Percentiles rank a stretch among this genome's conserved stretches.
Conservation (phyloP, 1,140 invertebrate species). For the Araneus ventricosus region DNA sequence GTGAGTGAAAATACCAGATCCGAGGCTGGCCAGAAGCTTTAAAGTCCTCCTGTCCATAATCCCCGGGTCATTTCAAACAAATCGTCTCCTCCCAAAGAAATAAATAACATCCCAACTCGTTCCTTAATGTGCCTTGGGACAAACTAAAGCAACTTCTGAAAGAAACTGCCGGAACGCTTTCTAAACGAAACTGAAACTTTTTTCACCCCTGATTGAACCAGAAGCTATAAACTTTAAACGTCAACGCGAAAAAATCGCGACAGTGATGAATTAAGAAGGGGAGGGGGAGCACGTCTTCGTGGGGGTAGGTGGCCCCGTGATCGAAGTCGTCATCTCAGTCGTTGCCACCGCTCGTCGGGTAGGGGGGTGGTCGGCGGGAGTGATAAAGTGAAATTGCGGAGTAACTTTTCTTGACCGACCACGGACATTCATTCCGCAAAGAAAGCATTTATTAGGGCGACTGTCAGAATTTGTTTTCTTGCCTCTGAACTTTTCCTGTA, state of each 20-base stretch:
- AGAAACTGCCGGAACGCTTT: neutral
- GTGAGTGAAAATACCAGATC: too few species aligned
- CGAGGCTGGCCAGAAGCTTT: too few species aligned
- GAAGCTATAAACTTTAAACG: constrained; percentile 50
- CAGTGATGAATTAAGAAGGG: constrained; percentile 52
- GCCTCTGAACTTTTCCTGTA: neutral
- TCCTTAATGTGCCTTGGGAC: neutral
- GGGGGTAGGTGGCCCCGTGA: neutral
- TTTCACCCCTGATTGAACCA: constrained; percentile 32
- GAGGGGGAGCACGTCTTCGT: neutral
- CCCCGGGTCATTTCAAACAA: constrained; percentile 9
- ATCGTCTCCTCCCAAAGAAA: neutral
- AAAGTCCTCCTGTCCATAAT: neutral
- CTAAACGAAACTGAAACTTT: constrained; percentile 36
- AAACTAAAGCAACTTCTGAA: neutral
- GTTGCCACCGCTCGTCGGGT: neutral
- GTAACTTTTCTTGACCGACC: constrained; percentile 71
- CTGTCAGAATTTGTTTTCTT: constrained; percentile 71
- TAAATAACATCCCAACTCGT: neutral
- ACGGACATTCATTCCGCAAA: constrained; percentile 64
- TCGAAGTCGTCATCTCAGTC: constrained; percentile 47
- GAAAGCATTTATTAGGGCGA: constrained; percentile 71
- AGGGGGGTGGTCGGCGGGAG: neutral
- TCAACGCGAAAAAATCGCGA: constrained; percentile 36
- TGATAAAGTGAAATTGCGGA: constrained; percentile 66